Percentiles rank a stretch among this genome's conserved stretches.
phyloP scores from a whole-genome alignment of 2,888 invertebrate species.

The Pristionchus exspectatus region DNA sequence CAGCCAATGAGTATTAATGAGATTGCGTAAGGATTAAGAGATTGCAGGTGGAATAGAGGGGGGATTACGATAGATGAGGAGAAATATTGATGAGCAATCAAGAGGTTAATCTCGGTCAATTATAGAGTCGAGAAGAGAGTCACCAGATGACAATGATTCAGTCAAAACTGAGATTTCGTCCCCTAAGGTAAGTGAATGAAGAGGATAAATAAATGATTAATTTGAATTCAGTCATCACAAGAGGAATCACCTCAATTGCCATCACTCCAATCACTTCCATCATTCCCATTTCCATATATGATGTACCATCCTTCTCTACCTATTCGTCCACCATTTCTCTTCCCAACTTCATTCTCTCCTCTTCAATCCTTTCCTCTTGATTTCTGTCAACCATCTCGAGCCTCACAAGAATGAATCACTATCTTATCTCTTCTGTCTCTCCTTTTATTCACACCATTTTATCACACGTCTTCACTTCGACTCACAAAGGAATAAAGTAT shows the following conservation, averaged over 20 bases:
- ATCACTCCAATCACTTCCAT: neutral
- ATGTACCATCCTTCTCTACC: neutral
- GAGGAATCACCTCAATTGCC: neutral
- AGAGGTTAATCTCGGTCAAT: constrained; percentile 26
- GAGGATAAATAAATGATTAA: neutral
- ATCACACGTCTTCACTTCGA: neutral
- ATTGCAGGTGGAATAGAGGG: constrained; percentile 35
- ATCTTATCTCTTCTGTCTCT: neutral
- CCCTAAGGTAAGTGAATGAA: neutral
- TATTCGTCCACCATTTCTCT: neutral
- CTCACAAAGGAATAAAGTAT: constrained; percentile 36
- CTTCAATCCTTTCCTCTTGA: constrained; percentile 20
- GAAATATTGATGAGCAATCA: constrained; percentile 32
- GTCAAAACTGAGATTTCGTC: constrained; percentile 25
- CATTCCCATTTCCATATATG: neutral
- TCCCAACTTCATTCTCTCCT: neutral
- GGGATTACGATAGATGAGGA: constrained; percentile 26
- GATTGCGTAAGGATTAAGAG: constrained; percentile 27
- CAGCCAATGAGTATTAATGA: constrained; percentile 5
- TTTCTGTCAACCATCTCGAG: constrained; percentile 28
- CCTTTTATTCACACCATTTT: neutral
- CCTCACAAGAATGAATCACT: constrained; percentile 23
- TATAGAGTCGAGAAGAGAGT: constrained; percentile 20
- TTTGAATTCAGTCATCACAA: neutral
- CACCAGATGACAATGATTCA: neutral